These are phyloP conservation scores for Eulemur albifrons DNA, from an alignment of 2,797 vertebrate genomes.

Conservation along the genomic window DNA sequence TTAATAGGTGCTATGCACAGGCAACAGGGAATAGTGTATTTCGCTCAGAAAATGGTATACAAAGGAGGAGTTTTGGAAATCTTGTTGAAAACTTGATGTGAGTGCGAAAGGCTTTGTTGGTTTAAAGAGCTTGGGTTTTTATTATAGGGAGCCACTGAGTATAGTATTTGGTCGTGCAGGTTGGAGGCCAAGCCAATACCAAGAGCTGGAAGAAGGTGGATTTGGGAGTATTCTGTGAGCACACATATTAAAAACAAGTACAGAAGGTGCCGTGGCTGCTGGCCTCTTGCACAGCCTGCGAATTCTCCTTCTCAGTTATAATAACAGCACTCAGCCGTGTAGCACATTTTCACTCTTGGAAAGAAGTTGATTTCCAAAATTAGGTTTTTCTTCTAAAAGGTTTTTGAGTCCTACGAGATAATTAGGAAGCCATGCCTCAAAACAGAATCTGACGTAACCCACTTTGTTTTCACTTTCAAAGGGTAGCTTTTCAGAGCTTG, in stretches of 20 bases:
- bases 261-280: not conserved
- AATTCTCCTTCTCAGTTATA: slow-evolving; percentile 12
- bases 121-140: not conserved
- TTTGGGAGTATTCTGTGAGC: not conserved
- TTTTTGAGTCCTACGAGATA: slow-evolving; percentile 64
- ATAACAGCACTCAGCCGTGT: slow-evolving; percentile 34
- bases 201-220: not conserved
- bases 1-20: not conserved
- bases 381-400: slow-evolving; percentile 64
- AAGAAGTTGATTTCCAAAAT: slow-evolving; percentile 74
- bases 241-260: not conserved
- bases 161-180: not conserved
- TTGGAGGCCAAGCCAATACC: not conserved
- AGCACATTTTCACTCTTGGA: slow-evolving; percentile 61
- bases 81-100: not conserved
- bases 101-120: not conserved
- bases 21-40: not conserved
- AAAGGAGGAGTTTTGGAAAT: not conserved
- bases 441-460: slow-evolving; percentile 60
- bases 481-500: not conserved
- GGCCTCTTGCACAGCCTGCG: not conserved
- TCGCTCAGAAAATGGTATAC: not conserved
- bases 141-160: not conserved
- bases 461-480: slow-evolving; percentile 43
- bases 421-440: slow-evolving; percentile 62